Percentiles rank a stretch among this genome's conserved stretches.
These are phyloP conservation scores for Tyrannus savana DNA, from an alignment of 2,113 vertebrate genomes.

Conservation along the genomic window DNA sequence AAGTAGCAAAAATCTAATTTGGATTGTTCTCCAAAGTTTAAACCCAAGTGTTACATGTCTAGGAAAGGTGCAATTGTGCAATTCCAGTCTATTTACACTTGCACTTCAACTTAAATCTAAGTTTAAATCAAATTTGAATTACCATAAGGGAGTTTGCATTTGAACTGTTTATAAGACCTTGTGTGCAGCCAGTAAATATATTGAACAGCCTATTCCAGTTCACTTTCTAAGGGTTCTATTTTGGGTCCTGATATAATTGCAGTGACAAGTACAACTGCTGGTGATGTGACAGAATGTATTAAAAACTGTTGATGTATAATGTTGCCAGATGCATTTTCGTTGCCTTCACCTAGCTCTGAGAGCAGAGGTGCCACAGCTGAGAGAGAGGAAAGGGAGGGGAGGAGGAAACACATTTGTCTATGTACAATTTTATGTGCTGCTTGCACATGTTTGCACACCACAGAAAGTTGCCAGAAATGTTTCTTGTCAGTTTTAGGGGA, in stretches of 20 bases:
- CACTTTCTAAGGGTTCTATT: constrained; percentile 33
- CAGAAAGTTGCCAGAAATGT: neutral
- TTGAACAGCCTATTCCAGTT: neutral
- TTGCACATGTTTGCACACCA: neutral
- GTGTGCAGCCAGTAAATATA: neutral
- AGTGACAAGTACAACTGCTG: constrained; percentile 19
- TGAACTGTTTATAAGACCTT: constrained; percentile 11
- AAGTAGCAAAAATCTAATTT: neutral
- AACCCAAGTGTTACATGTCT: neutral
- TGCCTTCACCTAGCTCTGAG: neutral
- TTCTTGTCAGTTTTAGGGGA: neutral
- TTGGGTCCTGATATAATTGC: constrained; percentile 5
- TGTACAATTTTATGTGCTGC: neutral
- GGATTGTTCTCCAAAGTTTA: neutral
- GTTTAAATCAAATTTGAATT: constrained; percentile 26
- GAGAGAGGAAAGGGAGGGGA: neutral
- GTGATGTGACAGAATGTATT: neutral
- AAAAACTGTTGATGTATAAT: neutral
- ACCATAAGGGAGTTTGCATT: neutral
- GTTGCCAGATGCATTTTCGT: neutral
- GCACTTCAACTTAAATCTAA: constrained; percentile 5
- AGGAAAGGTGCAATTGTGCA: neutral
- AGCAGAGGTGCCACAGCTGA: neutral
- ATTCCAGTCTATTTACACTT: neutral
- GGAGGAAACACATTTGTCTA: neutral